Conservation (phyloP, 2,888 invertebrate genomes). For the Spodoptera exigua region DNA sequence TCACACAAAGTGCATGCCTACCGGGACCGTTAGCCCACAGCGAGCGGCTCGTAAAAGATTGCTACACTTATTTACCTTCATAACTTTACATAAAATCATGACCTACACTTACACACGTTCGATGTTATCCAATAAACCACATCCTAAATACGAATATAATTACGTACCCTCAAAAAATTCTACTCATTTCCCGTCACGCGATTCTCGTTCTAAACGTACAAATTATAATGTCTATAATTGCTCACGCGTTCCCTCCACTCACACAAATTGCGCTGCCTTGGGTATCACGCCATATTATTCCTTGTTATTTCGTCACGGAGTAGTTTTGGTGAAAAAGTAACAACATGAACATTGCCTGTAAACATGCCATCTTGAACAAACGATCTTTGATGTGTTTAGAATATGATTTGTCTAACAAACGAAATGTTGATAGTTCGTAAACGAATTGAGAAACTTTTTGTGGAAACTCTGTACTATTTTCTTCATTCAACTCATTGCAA, state of each 20-base stretch:
- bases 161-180: constrained; percentile 48
- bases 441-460: constrained; percentile 26
- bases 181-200: constrained; percentile 49
- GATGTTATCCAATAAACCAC: constrained; percentile 52
- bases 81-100: constrained; percentile 14
- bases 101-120: constrained; percentile 34
- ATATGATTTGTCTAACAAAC: constrained; percentile 52
- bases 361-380: constrained; percentile 52
- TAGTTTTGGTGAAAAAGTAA: constrained; percentile 46
- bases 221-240: constrained; percentile 52
- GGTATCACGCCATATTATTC: constrained; percentile 39
- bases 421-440: constrained; percentile 35
- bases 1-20: not conserved
- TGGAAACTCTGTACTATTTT: constrained; percentile 8
- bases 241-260: constrained; percentile 46
- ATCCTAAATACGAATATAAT: constrained; percentile 52
- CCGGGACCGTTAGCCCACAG: not conserved
- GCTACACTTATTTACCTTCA: constrained; percentile 1
- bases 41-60: constrained; percentile 8
- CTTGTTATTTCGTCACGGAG: constrained; percentile 51
- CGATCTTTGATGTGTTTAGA: constrained; percentile 38
- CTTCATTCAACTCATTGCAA: constrained; percentile 12
- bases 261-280: constrained; percentile 41
- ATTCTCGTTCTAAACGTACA: constrained; percentile 47
- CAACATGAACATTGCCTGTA: constrained; percentile 53